Evolutionary conservation across 2,113 vertebrate species (phyloP).

Genomic region (Lichenostomus cassidix): DNA sequence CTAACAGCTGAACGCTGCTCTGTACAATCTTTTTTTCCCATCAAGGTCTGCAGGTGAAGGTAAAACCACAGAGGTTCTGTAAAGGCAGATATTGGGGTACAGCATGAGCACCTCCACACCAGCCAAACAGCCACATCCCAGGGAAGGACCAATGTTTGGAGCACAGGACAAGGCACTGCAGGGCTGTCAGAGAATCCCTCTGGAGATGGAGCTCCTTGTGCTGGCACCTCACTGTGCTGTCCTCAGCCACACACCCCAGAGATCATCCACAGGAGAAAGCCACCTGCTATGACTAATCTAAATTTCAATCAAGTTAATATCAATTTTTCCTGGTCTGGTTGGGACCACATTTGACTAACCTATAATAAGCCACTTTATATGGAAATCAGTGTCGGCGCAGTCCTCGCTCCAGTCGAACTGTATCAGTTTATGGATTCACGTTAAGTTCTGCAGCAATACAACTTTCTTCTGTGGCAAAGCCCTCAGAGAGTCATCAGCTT

Average conservation of each 20-base stretch:
- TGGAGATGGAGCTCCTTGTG: neutral
- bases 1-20: neutral
- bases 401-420: neutral
- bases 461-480: neutral
- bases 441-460: neutral
- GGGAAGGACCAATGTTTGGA: fast-evolving
- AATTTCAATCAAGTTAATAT: neutral
- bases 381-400: neutral
- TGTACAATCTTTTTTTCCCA: neutral
- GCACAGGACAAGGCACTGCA: neutral
- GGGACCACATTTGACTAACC: neutral
- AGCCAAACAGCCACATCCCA: fast-evolving
- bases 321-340: neutral
- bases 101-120: neutral
- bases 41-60: neutral
- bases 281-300: neutral
- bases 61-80: neutral
- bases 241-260: neutral
- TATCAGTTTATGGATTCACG: neutral
- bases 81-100: neutral
- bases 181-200: neutral
- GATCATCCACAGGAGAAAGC: neutral
- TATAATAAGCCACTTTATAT: constrained; percentile 22
- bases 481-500: neutral
- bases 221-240: neutral